A percentile compares a stretch with the other conserved stretches of the same genome.
Evolutionary conservation across 2,113 vertebrate species (phyloP).

Genomic region (Larimichthys polyactis): DNA sequence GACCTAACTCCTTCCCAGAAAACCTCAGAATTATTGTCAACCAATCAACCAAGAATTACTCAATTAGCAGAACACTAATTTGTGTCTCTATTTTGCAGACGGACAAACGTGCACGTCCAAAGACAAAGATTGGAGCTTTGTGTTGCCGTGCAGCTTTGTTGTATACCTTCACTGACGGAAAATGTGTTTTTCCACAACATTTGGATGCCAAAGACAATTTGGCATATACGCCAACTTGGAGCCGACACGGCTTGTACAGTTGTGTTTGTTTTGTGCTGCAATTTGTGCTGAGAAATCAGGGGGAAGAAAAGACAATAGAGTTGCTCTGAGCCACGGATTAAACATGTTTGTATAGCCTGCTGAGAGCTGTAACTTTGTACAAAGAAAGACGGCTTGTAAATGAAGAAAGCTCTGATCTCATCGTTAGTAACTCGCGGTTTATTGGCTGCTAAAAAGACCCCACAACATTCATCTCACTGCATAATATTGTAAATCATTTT

Average conservation of each 20-base stretch:
- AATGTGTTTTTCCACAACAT: background rate
- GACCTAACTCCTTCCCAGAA: background rate
- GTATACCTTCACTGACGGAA: background rate
- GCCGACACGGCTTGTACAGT: background rate
- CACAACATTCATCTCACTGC: background rate
- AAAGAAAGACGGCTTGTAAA: background rate
- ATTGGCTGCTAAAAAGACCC: background rate
- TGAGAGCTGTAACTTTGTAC: background rate
- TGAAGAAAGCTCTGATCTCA: background rate
- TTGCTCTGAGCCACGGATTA: background rate
- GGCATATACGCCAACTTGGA: background rate
- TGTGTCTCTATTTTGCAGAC: no score
- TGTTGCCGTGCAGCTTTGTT: background rate
- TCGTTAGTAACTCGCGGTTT: background rate
- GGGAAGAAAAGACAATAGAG: background rate
- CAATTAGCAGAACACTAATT: background rate
- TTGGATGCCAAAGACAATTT: slow-evolving; percentile 1
- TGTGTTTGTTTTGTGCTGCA: slow-evolving; percentile 6
- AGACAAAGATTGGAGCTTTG: background rate
- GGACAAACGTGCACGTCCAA: background rate
- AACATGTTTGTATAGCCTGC: background rate
- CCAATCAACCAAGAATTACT: no score
- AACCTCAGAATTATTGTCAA: background rate
- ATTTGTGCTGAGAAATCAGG: background rate
- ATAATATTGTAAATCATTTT: background rate